Evolutionary conservation across 2,113 vertebrate species (phyloP).

Genomic region (Psophia crepitans): DNA sequence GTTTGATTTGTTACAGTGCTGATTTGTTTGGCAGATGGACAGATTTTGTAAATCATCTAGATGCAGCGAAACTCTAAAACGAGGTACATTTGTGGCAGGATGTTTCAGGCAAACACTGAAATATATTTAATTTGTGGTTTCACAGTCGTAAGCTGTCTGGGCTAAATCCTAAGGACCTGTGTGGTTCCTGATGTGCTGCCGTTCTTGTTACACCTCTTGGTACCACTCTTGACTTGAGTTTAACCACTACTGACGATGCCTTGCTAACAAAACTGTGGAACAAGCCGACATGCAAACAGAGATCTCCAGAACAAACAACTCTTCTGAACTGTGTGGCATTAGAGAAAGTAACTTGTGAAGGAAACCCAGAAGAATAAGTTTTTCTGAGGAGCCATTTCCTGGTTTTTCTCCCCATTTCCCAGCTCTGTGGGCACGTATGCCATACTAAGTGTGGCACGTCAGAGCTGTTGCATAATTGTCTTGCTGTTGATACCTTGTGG

Average conservation of each 20-base stretch:
- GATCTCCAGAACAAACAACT: neutral
- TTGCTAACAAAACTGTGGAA: neutral
- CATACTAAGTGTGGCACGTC: neutral
- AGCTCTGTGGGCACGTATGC: neutral
- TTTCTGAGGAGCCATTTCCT: neutral
- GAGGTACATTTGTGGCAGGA: neutral
- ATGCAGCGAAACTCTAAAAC: neutral
- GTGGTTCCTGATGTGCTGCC: neutral
- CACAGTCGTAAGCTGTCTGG: neutral
- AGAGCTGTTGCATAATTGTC: neutral
- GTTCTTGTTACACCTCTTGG: neutral
- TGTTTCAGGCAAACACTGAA: neutral
- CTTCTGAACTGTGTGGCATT: neutral
- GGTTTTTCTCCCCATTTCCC: neutral
- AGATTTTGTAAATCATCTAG: neutral
- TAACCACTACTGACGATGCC: neutral
- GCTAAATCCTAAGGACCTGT: neutral
- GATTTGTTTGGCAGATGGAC: neutral
- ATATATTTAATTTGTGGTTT: neutral
- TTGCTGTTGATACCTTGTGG: neutral
- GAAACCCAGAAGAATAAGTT: neutral
- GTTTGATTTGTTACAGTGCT: neutral
- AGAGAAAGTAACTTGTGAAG: neutral
- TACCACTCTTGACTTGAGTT: neutral
- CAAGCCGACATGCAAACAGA: neutral